phyloP scores from a whole-genome alignment of 2,888 invertebrate genomes.

The Ctena decussata region DNA sequence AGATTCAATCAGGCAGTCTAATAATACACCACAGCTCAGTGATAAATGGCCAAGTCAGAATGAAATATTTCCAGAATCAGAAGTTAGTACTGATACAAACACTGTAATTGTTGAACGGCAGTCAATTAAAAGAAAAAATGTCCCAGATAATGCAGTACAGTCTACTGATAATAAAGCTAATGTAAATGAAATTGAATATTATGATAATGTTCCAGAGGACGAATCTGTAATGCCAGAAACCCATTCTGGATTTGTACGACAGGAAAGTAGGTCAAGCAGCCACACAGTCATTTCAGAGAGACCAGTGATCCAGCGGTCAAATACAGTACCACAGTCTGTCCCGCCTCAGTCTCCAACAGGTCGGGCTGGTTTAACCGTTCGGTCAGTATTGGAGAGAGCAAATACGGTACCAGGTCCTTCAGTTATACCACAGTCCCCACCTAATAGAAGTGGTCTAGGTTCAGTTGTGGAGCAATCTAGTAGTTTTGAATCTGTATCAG shows the following conservation, averaged over 20 bases:
- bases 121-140: slow-evolving; percentile 55
- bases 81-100: slow-evolving; percentile 62
- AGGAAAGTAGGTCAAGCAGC: slow-evolving; percentile 53
- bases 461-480: slow-evolving; percentile 51
- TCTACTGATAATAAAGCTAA: neutral
- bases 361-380: neutral
- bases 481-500: slow-evolving; percentile 46
- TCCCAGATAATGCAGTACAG: slow-evolving; percentile 1
- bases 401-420: slow-evolving; percentile 46
- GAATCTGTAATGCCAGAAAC: slow-evolving; percentile 22
- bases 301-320: neutral
- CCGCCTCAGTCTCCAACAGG: neutral
- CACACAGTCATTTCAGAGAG: slow-evolving; percentile 43
- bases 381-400: slow-evolving; percentile 37
- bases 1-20: slow-evolving; percentile 66
- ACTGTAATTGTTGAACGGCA: slow-evolving; percentile 62
- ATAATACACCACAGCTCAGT: slow-evolving; percentile 36
- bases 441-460: slow-evolving; percentile 23
- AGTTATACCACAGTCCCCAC: slow-evolving; percentile 56
- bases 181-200: slow-evolving; percentile 47
- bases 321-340: neutral
- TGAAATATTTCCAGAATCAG: slow-evolving; percentile 49
- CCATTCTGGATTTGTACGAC: slow-evolving; percentile 15
- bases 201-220: slow-evolving; percentile 62
- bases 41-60: slow-evolving; percentile 47